phyloP scores from a whole-genome alignment of 2,797 vertebrate species.

The Hydrocynus forskahlii region DNA sequence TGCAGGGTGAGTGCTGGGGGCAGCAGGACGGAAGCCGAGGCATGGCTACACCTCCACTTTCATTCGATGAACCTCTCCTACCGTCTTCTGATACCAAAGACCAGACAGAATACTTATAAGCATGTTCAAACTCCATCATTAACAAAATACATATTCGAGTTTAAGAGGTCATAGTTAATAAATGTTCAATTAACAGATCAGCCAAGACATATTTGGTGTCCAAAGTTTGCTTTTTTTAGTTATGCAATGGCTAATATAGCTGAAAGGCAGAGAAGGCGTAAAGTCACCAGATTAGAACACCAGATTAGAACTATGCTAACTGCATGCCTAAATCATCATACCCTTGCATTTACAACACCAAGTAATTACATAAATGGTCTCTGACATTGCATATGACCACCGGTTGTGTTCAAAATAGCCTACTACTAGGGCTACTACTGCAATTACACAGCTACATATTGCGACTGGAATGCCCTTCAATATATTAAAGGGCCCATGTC shows the following conservation, averaged over 20 bases:
- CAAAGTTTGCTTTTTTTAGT: neutral
- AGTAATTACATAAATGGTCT: no score
- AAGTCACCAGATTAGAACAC: no score
- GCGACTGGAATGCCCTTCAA: no score
- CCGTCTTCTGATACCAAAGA: slow-evolving; percentile 79
- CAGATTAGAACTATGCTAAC: no score
- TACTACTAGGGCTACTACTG: no score
- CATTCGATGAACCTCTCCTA: slow-evolving; percentile 82
- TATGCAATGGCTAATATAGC: neutral
- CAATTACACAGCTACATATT: no score
- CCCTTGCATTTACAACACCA: no score
- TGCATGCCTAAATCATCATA: no score
- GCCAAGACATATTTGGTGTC: neutral
- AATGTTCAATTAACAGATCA: neutral
- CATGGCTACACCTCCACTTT: slow-evolving; percentile 87
- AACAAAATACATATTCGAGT: slow-evolving; percentile 17
- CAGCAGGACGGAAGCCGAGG: slow-evolving; percentile 96
- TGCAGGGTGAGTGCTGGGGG: slow-evolving; percentile 96
- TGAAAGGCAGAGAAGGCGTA: no score
- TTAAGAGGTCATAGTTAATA: neutral
- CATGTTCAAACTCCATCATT: neutral
- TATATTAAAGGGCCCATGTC: no score
- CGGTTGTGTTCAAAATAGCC: no score
- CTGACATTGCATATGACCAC: no score
- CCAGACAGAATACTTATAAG: slow-evolving; percentile 10